phyloP scores from a whole-genome alignment of 2,113 vertebrate genomes.

The Saccopteryx bilineata region DNA sequence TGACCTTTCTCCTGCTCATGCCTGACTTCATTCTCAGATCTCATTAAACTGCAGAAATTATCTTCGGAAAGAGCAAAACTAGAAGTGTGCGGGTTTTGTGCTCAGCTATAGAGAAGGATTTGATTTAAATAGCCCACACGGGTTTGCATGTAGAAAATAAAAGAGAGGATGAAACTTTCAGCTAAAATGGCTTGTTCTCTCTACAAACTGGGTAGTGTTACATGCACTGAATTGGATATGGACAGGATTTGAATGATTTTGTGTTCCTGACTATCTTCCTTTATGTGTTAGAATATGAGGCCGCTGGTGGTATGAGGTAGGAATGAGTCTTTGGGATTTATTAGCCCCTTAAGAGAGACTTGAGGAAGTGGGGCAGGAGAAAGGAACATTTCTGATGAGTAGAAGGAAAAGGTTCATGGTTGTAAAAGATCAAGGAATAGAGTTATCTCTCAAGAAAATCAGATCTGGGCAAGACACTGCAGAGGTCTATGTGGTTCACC shows the following conservation, averaged over 20 bases:
- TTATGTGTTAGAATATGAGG: not conserved
- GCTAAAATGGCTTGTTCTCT: conserved; percentile 9
- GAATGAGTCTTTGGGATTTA: conserved; percentile 4
- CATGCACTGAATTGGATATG: not conserved
- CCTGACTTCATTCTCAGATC: conserved; percentile 92
- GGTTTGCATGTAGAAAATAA: conserved; percentile 75
- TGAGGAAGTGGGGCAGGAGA: not conserved
- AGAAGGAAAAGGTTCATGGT: conserved; percentile 14
- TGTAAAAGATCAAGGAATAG: conserved; percentile 31
- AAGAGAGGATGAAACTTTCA: conserved; percentile 29
- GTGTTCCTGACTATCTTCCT: not conserved
- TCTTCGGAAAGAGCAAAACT: conserved; percentile 89
- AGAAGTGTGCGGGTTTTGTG: conserved; percentile 86
- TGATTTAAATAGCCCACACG: conserved; percentile 85
- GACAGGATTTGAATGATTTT: conserved; percentile 29
- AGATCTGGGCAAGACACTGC: not conserved
- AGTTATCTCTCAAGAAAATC: not conserved
- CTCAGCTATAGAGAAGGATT: conserved; percentile 86
- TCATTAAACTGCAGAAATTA: conserved; percentile 92
- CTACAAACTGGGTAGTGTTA: not conserved
- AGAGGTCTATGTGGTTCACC: not conserved
- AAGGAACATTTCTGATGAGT: not conserved
- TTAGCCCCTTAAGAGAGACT: not conserved
- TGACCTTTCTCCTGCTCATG: conserved; percentile 91
- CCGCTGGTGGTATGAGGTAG: not conserved